Percentiles rank a stretch among this genome's conserved stretches.
These are phyloP conservation scores for Isichthys henryi DNA, from an alignment of 2,113 vertebrate genomes.

Conservation along the genomic window DNA sequence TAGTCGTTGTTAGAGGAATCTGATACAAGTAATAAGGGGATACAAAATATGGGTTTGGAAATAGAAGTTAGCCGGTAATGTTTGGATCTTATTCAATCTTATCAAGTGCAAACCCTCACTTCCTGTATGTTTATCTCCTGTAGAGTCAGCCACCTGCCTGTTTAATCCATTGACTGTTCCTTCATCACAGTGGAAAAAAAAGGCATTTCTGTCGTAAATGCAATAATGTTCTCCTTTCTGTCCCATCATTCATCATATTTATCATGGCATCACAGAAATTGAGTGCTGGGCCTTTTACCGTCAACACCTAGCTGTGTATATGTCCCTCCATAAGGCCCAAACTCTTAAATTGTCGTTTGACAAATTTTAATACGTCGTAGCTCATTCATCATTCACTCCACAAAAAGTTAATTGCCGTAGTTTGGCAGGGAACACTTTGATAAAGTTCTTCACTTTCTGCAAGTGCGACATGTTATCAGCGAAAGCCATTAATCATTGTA, in stretches of 20 bases:
- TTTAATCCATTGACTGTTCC: background rate
- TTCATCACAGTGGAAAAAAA: background rate
- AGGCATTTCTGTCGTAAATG: background rate
- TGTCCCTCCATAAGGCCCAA: background rate
- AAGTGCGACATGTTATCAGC: background rate
- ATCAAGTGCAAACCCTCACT: background rate
- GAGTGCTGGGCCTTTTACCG: background rate
- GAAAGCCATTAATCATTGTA: background rate
- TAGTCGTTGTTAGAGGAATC: background rate
- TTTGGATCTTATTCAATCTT: background rate
- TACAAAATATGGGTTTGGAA: background rate
- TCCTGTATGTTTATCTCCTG: background rate
- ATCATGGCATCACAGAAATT: background rate
- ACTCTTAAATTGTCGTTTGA: background rate
- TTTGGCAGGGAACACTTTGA: background rate
- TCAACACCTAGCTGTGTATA: background rate
- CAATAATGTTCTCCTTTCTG: background rate
- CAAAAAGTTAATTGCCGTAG: background rate
- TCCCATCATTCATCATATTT: background rate
- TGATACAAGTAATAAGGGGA: background rate
- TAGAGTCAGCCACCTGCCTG: background rate
- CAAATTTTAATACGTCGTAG: background rate
- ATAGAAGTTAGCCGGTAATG: background rate
- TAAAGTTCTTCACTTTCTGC: conserved; percentile 3
- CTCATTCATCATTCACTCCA: conserved; percentile 2